Conservation (phyloP, 2,888 invertebrate species). For the Erebia ligea region DNA sequence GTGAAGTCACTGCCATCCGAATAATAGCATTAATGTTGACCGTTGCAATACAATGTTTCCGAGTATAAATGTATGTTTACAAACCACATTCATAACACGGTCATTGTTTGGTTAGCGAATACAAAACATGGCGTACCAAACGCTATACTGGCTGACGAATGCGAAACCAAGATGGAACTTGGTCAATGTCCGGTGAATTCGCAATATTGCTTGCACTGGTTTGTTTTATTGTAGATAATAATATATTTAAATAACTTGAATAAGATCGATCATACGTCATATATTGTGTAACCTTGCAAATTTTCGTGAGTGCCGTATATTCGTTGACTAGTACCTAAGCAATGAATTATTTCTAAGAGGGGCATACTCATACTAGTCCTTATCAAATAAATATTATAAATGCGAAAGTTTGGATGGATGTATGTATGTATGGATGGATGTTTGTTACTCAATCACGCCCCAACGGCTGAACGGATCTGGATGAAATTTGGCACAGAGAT, state of each 20-base stretch:
- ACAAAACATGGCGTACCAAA: slow-evolving; percentile 58
- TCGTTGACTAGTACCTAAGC: too few relatives aligned
- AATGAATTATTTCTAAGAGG: too few relatives aligned
- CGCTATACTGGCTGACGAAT: slow-evolving; percentile 24
- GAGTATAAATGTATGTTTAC: slow-evolving; percentile 58
- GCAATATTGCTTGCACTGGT: background rate
- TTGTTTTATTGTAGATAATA: background rate
- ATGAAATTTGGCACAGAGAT: too few relatives aligned
- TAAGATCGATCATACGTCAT: too few relatives aligned
- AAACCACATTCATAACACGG: slow-evolving; percentile 61
- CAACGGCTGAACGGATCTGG: too few relatives aligned
- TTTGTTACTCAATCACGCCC: too few relatives aligned
- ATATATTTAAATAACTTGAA: background rate
- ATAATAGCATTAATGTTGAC: slow-evolving; percentile 9
- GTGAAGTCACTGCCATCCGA: background rate
- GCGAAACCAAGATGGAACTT: slow-evolving; percentile 52
- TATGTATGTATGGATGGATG: too few relatives aligned
- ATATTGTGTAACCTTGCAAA: too few relatives aligned
- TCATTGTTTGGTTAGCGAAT: slow-evolving; percentile 66
- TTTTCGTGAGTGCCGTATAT: too few relatives aligned
- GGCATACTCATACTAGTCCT: too few relatives aligned
- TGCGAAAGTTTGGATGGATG: too few relatives aligned
- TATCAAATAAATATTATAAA: too few relatives aligned
- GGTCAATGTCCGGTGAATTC: slow-evolving; percentile 68
- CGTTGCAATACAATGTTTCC: slow-evolving; percentile 20